phyloP scores from a whole-genome alignment of 2,888 invertebrate genomes.

The Callyntrura sp. region DNA sequence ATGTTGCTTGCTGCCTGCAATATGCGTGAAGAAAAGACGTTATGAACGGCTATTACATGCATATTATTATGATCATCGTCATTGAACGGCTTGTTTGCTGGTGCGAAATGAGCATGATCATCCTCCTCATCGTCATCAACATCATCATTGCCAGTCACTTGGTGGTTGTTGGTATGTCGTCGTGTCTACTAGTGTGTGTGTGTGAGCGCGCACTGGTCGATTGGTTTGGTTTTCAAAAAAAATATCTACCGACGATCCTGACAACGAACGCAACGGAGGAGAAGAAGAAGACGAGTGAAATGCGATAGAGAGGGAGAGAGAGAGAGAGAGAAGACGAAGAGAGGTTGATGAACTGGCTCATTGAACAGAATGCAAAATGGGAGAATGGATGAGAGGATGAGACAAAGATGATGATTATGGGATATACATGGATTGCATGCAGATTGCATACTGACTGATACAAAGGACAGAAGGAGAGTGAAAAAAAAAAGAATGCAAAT shows the following conservation, averaged over 20 bases:
- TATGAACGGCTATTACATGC: too few relatives aligned
- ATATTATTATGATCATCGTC: slow-evolving; percentile 17
- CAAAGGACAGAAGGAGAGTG: too few relatives aligned
- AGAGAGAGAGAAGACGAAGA: too few relatives aligned
- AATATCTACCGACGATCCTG: neutral
- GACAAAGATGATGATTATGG: neutral
- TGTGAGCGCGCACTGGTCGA: slow-evolving; percentile 15
- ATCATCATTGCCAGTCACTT: neutral
- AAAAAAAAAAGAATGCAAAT: too few relatives aligned
- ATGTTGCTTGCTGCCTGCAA: too few relatives aligned
- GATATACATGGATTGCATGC: neutral
- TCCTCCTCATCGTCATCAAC: neutral
- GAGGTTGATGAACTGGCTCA: slow-evolving; percentile 62
- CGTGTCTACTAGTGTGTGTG: too few relatives aligned
- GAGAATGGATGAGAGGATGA: neutral
- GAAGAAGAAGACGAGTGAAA: slow-evolving; percentile 24
- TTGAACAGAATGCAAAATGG: slow-evolving; percentile 45
- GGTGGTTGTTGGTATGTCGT: neutral
- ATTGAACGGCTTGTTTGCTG: slow-evolving; percentile 21
- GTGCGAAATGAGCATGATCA: slow-evolving; percentile 33
- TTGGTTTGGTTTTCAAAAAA: slow-evolving; percentile 25
- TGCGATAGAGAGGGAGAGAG: too few relatives aligned
- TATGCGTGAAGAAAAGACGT: neutral
- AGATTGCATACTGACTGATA: slow-evolving; percentile 39
- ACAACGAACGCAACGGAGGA: neutral